A percentile compares a stretch with the other conserved stretches of the same genome.
Evolutionary conservation across 2,113 vertebrate species (phyloP).

Genomic region (Megatriorchis doriae): DNA sequence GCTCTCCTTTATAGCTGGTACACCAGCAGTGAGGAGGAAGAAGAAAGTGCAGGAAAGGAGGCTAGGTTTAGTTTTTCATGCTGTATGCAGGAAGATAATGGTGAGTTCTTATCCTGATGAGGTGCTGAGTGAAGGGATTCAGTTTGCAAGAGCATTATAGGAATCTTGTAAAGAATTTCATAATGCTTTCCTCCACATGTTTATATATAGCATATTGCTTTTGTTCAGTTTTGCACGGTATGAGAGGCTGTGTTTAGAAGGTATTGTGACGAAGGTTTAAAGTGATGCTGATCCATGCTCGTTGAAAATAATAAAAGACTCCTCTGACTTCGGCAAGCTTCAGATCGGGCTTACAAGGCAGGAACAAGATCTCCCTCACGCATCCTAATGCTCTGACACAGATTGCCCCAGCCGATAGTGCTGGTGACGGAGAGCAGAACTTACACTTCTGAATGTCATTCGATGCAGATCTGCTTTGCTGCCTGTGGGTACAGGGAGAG

Average conservation of each 20-base stretch:
- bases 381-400: background rate
- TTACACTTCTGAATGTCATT: background rate
- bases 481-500: rapidly evolving
- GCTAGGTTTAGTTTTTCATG: background rate
- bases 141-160: background rate
- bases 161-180: background rate
- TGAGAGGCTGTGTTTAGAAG: constrained; percentile 21
- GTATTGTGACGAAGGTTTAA: background rate
- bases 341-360: background rate
- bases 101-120: background rate
- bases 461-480: background rate
- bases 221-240: background rate
- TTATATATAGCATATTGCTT: constrained; percentile 41
- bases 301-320: background rate
- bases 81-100: background rate
- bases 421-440: background rate
- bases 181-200: background rate
- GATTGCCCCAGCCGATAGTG: background rate
- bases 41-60: background rate
- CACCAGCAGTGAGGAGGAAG: background rate
- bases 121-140: background rate
- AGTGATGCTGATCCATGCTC: background rate
- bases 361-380: background rate
- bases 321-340: background rate
- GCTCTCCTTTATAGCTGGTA: background rate